Conservation (phyloP, 2,113 vertebrate genomes). For the Malurus melanocephalus region DNA sequence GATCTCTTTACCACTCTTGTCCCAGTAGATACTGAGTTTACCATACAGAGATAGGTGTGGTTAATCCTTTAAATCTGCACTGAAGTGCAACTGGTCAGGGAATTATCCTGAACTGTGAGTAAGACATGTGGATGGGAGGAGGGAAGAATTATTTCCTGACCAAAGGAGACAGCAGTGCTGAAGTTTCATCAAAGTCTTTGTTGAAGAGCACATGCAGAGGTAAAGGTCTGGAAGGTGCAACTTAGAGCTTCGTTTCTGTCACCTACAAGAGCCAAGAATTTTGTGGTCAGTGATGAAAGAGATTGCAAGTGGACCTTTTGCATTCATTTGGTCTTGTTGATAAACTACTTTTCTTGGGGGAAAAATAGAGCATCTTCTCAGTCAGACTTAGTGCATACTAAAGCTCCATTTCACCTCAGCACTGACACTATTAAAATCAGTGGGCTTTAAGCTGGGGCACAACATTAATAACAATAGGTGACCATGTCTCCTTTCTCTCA, state of each 20-base stretch:
- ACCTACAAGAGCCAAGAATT: not conserved
- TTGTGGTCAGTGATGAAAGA: not conserved
- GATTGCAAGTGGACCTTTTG: not conserved
- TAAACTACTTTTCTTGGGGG: not conserved
- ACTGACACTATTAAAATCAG: not conserved
- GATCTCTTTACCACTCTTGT: not conserved
- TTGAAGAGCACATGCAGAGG: not conserved
- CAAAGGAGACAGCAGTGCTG: not conserved
- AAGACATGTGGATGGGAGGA: not conserved
- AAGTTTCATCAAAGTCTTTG: not conserved
- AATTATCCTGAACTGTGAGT: not conserved
- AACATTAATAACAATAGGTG: not conserved
- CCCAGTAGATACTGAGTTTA: not conserved
- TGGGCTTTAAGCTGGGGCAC: not conserved
- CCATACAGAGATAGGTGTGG: not conserved
- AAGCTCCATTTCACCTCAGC: not conserved
- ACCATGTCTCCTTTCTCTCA: not conserved
- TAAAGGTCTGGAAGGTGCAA: not conserved
- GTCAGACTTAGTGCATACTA: not conserved
- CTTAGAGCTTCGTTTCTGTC: not conserved
- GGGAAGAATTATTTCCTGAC: not conserved
- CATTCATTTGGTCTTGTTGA: not conserved
- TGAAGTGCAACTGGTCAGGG: not conserved
- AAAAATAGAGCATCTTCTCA: not conserved
- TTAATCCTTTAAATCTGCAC: not conserved